Conservation (phyloP, 2,113 vertebrate genomes). For the Tupaia chinensis region DNA sequence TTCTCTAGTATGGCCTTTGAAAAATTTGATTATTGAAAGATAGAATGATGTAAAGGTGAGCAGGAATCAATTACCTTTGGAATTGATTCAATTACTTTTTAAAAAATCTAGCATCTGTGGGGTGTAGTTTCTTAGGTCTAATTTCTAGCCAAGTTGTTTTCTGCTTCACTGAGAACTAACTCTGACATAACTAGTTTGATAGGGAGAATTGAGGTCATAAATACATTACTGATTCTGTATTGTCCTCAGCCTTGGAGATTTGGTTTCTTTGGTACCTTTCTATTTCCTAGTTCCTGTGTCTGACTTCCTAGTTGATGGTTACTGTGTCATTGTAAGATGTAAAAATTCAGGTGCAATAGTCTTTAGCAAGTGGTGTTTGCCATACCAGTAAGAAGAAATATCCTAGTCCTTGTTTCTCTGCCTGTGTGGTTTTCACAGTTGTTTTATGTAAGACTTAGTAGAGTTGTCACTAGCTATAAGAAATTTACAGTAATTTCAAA, state of each 20-base stretch:
- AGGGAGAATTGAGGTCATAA: neutral
- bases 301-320: neutral
- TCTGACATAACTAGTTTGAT: neutral
- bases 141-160: constrained; percentile 22
- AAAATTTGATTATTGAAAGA: constrained; percentile 15
- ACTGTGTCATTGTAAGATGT: neutral
- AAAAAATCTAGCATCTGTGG: neutral
- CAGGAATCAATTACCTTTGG: neutral
- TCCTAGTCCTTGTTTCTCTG: neutral
- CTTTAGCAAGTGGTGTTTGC: constrained; percentile 33
- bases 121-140: neutral
- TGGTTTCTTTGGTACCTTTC: constrained; percentile 3
- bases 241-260: neutral
- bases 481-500: neutral
- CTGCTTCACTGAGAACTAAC: neutral
- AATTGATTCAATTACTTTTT: neutral
- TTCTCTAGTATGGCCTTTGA: neutral
- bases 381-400: neutral
- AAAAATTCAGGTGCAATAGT: neutral
- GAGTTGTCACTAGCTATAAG: neutral
- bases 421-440: neutral
- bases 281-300: neutral
- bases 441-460: neutral
- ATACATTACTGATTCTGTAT: constrained; percentile 7
- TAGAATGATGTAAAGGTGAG: neutral